A percentile compares a stretch with the other conserved stretches of the same genome.
Conservation (phyloP, 2,113 vertebrate genomes). For the Neopipo cinnamomea region DNA sequence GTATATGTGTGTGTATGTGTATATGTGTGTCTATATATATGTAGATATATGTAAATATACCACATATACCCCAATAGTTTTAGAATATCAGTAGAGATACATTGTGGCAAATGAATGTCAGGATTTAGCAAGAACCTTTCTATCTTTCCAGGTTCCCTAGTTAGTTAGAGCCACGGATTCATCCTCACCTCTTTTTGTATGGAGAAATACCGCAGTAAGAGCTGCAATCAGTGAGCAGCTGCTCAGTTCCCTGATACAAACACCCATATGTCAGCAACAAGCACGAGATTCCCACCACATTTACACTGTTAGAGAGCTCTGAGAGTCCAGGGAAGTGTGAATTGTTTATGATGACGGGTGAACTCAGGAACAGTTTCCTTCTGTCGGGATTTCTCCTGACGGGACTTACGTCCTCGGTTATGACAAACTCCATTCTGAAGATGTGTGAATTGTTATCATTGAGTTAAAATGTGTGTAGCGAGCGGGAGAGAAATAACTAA, state of each 20-base stretch:
- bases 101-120: background rate
- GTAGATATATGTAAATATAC: background rate
- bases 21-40: background rate
- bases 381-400: background rate
- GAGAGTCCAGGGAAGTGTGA: background rate
- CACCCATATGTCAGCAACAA: background rate
- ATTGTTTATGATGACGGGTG: background rate
- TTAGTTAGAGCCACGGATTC: background rate
- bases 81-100: background rate
- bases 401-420: background rate
- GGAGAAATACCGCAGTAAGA: background rate
- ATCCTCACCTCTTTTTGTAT: background rate
- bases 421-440: background rate
- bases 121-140: background rate
- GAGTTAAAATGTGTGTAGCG: background rate
- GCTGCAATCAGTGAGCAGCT: background rate
- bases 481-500: background rate
- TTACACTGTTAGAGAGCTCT: background rate
- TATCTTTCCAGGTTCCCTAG: background rate
- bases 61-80: background rate
- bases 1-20: background rate
- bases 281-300: background rate
- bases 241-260: background rate
- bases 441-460: background rate
- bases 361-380: background rate